Percentiles rank a stretch among this genome's conserved stretches.
Conservation (phyloP, 2,888 invertebrate genomes). For the Xanthia togata region DNA sequence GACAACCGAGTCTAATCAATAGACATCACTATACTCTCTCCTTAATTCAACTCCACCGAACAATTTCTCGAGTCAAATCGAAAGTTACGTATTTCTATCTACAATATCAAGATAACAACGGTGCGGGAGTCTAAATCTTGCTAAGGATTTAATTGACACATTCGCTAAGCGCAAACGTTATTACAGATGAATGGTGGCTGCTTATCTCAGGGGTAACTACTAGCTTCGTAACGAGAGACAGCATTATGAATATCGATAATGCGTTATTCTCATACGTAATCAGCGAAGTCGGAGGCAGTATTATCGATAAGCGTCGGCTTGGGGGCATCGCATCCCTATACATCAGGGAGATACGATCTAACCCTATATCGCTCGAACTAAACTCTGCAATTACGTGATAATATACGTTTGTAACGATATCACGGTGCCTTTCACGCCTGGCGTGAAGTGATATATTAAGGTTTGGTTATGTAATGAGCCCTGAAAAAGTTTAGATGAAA, state of each 20-base stretch:
- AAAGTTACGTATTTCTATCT: conserved; percentile 57
- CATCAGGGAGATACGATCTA: conserved; percentile 84
- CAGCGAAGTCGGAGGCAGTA: conserved; percentile 71
- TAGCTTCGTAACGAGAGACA: conserved; percentile 75
- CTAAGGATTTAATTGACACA: conserved; percentile 64
- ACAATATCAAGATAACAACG: conserved; percentile 49
- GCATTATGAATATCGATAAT: conserved; percentile 79
- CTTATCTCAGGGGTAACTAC: conserved; percentile 55
- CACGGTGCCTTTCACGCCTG: conserved; percentile 16
- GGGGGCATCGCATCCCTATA: conserved; percentile 79
- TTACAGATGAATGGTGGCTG: conserved; percentile 52
- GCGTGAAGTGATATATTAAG: conserved; percentile 19
- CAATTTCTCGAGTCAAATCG: conserved; percentile 54
- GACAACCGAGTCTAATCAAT: conserved; percentile 26
- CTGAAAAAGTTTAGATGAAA: not conserved
- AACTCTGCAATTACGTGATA: conserved; percentile 78
- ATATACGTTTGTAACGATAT: conserved; percentile 54
- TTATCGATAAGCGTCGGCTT: conserved; percentile 79
- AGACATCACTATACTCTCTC: conserved; percentile 25
- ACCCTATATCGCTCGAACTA: conserved; percentile 79
- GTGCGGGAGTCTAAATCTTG: conserved; percentile 35
- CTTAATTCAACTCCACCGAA: conserved; percentile 47
- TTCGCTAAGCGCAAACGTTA: conserved; percentile 58
- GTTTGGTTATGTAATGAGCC: not conserved
- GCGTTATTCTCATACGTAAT: conserved; percentile 72